phyloP scores from a whole-genome alignment of 2,888 invertebrate species.

The Xylota segnis region DNA sequence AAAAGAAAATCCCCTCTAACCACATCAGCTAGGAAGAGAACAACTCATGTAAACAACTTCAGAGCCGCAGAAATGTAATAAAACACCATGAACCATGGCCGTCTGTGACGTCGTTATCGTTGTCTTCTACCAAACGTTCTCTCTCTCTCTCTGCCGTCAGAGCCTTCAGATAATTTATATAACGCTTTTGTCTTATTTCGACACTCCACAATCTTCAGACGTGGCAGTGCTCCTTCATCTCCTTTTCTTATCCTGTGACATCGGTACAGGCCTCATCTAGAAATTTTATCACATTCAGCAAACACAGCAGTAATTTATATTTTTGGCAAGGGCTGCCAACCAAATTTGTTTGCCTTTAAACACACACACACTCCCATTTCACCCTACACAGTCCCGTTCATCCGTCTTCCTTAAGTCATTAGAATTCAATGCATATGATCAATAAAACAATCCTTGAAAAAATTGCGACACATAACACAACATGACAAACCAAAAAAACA shows the following conservation, averaged over 20 bases:
- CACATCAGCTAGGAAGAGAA: neutral
- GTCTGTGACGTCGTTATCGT: conserved; percentile 44
- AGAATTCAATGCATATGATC: conserved; percentile 69
- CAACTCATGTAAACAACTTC: conserved; percentile 53
- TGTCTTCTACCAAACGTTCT: conserved; percentile 10
- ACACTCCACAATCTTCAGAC: conserved; percentile 44
- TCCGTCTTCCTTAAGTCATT: conserved; percentile 56
- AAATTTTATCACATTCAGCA: conserved; percentile 63
- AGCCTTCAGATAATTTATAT: conserved; percentile 62
- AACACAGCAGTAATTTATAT: conserved; percentile 66
- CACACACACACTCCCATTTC: neutral
- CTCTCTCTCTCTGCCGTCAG: conserved; percentile 27
- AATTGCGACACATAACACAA: conserved; percentile 53
- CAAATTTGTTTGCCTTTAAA: conserved; percentile 48
- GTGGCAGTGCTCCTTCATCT: neutral
- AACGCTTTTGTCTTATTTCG: conserved; percentile 60
- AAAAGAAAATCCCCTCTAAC: neutral
- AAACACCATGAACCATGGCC: conserved; percentile 49
- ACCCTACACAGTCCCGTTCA: conserved; percentile 11
- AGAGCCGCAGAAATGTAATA: conserved; percentile 47
- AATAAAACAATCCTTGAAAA: conserved; percentile 70
- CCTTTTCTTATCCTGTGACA: neutral
- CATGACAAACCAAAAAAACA: conserved; percentile 18
- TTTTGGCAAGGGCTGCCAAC: conserved; percentile 55
- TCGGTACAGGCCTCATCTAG: conserved; percentile 16